Base-by-base conservation (phyloP, 2,888 invertebrate genomes). In the Apodemia zela region DNA sequence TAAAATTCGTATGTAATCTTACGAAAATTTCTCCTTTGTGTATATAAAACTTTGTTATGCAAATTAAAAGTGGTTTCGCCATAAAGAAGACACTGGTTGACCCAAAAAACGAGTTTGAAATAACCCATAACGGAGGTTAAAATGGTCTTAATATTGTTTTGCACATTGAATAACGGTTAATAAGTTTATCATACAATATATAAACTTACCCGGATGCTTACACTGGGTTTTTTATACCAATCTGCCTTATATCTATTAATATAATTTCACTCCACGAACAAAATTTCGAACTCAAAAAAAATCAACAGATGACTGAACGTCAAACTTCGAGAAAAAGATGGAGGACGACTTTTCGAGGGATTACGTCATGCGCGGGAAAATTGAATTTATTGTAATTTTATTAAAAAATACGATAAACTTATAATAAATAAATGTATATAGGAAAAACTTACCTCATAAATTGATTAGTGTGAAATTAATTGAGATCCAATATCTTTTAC, bases 301-400 rank as follows among this genome's bases (percentile, higher is more conserved):
- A 21, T 79, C 86, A 86, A 87, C 87, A 87, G 86, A 79, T 82
- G 83, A 90, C 87, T 82, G 85, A 79, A 72, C 76, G 85, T 81
- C 73, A 68, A 67, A 71, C 29, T 66, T 68, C 66, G 65, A 63
- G 73, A 77, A 76, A 81, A 87, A 86, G 76, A 89, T 89, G 89
- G 89, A 82, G 67, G 79, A 70, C 67, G 66, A 67, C 69, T 67
- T 71, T 66, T 68, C 70, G 42, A 33, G 63, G 69, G 75, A 87
- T 90, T 89, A 87, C 89, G 89, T 90, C 89, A 90, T 70, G 70
- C 76, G 89, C 89, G 90, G 85, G 87, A 87, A 87, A 82, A 74
- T 85, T 65, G 83, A 89, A 82, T 67, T 73, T 73, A 77, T 79
- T 78, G 80, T 81, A 78, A 71, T 67, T 69, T 67, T 45, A 17